Evolutionary conservation across 2,113 vertebrate genomes (phyloP), one percentile per base, ranked within the genome.

Genomic region (Coreoperca whiteheadi): DNA sequence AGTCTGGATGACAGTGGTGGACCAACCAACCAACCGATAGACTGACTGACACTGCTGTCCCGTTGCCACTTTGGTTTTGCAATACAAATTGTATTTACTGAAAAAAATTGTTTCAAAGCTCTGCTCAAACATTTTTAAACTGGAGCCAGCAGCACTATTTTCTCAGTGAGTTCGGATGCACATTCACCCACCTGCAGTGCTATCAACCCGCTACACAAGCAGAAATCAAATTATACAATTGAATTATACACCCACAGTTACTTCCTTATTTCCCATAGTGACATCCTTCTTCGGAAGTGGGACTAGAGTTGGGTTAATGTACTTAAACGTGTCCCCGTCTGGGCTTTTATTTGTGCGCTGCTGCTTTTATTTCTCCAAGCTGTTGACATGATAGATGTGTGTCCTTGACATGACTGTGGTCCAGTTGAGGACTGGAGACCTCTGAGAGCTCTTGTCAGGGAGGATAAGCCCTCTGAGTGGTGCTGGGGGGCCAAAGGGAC

Each of bases 351-450:
- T 75, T 86, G 66, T 76, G 70, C 20, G 3, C 11, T 8, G 2
- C 72, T 59, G 37, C 83, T 70, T 50, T 79, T 41, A 74, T 83
- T 85, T 85, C 82, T 78, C 56, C 73, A 46, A 46, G 30, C 74
- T 76, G 87, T 88, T 77, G 43, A 88, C 80, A 60, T 85, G 65
- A 72, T 57, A 32, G 48, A 87, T 43, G 74, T 61, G 68, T 71
- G 80, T 88, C 92, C 87, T 91, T 87, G 88, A 90, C 82, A 76
- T 91, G 91, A 90, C 64, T 84, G 90, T 93, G 81, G 86, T 65
- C 82, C 85, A 66, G 71, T 50, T 39, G 41, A 54, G 71, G 65
- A 28, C 67, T 6, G 63, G 68, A 77, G 79, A 75, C 79, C 76
- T 76, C 8, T 20, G 74, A 84, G 79, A 77, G 83, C 81, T 88